phyloP scores from a whole-genome alignment of 2,888 invertebrate species.

The Dinocampus coccinellae region DNA sequence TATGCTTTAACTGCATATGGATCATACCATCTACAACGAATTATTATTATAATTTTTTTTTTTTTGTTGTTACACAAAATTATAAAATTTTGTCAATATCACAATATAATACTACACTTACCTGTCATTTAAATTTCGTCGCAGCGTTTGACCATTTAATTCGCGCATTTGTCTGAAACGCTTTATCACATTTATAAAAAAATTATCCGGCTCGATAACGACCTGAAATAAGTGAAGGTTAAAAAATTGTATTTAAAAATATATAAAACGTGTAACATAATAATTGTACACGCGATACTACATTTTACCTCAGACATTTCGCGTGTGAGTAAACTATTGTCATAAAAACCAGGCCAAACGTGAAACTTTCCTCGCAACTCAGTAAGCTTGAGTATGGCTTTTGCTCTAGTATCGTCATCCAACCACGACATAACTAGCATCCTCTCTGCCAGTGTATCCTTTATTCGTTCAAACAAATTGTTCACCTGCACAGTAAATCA shows the following conservation, averaged over 20 bases:
- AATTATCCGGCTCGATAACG: constrained; percentile 66
- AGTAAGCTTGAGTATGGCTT: constrained; percentile 67
- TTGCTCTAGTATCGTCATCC: constrained; percentile 67
- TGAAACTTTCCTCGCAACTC: constrained; percentile 68
- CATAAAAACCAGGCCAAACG: constrained; percentile 67
- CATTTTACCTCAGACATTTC: constrained; percentile 61
- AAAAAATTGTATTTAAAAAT: constrained; percentile 6
- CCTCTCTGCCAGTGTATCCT: constrained; percentile 67
- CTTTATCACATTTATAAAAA: constrained; percentile 68
- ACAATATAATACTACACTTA: constrained; percentile 39
- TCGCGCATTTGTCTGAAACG: constrained; percentile 66
- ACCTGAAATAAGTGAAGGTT: constrained; percentile 51
- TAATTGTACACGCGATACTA: neutral
- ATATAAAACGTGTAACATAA: constrained; percentile 8
- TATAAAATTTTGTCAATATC: neutral
- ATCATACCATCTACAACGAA: constrained; percentile 66
- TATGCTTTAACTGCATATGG: constrained; percentile 71
- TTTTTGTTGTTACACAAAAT: constrained; percentile 6
- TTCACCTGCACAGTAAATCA: constrained; percentile 52
- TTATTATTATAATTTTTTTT: too few relatives aligned
- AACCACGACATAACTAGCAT: constrained; percentile 69
- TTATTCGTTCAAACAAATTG: constrained; percentile 67
- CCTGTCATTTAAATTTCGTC: constrained; percentile 59
- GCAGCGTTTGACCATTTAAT: constrained; percentile 53
- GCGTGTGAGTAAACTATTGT: constrained; percentile 58